Percentiles rank a stretch among this genome's conserved stretches.
phyloP scores from a whole-genome alignment of 2,888 invertebrate genomes.

The Oscheius sp. region DNA sequence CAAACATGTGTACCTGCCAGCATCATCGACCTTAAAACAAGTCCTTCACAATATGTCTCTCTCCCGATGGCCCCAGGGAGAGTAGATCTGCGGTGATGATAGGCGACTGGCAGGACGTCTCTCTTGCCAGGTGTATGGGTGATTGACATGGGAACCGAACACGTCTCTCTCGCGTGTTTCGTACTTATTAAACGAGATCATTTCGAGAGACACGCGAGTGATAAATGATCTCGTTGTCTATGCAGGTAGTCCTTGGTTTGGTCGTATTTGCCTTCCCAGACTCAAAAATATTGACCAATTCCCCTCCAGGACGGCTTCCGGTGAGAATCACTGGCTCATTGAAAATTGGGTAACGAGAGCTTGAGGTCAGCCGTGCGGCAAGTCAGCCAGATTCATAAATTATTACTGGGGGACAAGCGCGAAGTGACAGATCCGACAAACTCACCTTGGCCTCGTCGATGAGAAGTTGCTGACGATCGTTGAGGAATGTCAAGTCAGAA shows the following conservation, averaged over 20 bases:
- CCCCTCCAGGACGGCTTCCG: not conserved
- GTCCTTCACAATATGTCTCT: not conserved
- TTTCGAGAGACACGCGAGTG: not conserved
- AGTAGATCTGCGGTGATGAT: slow-evolving; percentile 12
- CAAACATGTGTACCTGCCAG: slow-evolving; percentile 76
- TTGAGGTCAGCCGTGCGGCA: slow-evolving; percentile 22
- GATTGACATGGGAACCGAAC: slow-evolving; percentile 16
- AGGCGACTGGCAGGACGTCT: not conserved
- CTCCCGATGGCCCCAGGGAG: not conserved
- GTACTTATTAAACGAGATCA: not conserved
- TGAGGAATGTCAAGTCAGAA: slow-evolving; percentile 41
- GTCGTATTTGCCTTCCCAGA: not conserved
- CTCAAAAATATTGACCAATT: not conserved
- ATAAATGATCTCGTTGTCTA: not conserved
- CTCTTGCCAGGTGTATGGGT: slow-evolving; percentile 15
- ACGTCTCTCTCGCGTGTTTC: not conserved
- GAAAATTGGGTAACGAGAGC: slow-evolving; percentile 7
- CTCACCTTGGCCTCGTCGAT: slow-evolving; percentile 48
- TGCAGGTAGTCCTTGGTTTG: not conserved
- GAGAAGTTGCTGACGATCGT: slow-evolving; percentile 57
- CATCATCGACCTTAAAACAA: slow-evolving; percentile 70
- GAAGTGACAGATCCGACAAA: slow-evolving; percentile 6
- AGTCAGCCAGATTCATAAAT: slow-evolving; percentile 13
- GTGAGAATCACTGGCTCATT: slow-evolving; percentile 4
- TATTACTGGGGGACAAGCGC: slow-evolving; percentile 11